phyloP scores from a whole-genome alignment of 1,140 invertebrate species.

The Bactericera cockerelli region DNA sequence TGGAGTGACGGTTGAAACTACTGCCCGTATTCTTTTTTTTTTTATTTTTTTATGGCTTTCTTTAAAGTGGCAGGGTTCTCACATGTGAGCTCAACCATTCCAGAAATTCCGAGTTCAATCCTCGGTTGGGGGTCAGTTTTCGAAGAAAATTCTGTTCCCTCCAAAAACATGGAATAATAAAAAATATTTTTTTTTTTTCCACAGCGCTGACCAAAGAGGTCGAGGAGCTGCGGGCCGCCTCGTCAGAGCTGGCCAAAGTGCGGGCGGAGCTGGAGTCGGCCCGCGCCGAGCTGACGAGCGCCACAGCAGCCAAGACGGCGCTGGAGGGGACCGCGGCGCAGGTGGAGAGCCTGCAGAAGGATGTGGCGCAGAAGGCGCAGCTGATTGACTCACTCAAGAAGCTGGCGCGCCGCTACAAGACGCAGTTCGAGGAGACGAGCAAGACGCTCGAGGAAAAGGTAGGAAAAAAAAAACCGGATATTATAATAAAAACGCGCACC shows the following conservation, averaged over 20 bases:
- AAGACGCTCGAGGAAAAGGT: constrained; percentile 47
- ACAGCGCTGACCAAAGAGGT: neutral
- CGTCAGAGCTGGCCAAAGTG: neutral
- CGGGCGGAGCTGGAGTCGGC: constrained; percentile 22
- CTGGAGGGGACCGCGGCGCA: constrained; percentile 41
- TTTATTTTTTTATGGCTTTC: too few species aligned
- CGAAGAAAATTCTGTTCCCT: too few species aligned
- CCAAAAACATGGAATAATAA: too few species aligned
- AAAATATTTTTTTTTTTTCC: too few species aligned
- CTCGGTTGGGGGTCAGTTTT: too few species aligned
- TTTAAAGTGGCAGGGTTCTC: too few species aligned
- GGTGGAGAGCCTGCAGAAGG: constrained; percentile 45
- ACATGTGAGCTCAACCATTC: too few species aligned
- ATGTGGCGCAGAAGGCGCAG: constrained; percentile 47
- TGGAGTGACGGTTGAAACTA: too few species aligned
- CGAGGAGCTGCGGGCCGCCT: neutral
- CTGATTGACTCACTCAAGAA: constrained; percentile 53
- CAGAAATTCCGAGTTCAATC: too few species aligned
- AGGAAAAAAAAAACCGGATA: too few species aligned
- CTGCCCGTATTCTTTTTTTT: too few species aligned
- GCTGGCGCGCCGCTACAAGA: constrained; percentile 85
- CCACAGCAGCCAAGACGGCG: constrained; percentile 29
- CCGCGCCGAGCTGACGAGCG: constrained; percentile 31
- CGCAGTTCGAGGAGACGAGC: constrained; percentile 56
- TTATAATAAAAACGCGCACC: too few species aligned